Percentiles rank a stretch among this genome's conserved stretches.
Conservation (phyloP, 2,113 vertebrate species). For the Myrmecophaga tridactyla region DNA sequence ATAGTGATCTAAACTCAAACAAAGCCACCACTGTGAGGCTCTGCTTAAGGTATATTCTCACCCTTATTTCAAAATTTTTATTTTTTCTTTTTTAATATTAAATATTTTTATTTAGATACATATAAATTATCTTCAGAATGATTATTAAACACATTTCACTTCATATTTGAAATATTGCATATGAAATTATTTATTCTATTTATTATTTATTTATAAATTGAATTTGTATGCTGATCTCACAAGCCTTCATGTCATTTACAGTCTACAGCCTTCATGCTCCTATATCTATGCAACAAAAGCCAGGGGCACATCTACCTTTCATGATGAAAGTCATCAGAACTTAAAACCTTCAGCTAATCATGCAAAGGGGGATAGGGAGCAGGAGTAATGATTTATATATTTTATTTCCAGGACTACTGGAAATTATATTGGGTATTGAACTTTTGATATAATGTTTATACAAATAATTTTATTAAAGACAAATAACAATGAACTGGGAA, state of each 20-base stretch:
- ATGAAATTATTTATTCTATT: not conserved
- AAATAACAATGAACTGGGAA: too few species aligned
- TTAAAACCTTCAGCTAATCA: not conserved
- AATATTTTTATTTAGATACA: too few species aligned
- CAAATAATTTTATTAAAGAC: not conserved
- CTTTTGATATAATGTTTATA: not conserved
- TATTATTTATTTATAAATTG: not conserved
- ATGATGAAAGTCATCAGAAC: not conserved
- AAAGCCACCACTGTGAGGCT: too few species aligned
- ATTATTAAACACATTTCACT: not conserved
- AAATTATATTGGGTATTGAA: not conserved
- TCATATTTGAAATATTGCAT: not conserved
- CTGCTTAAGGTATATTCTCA: too few species aligned
- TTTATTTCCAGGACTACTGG: not conserved
- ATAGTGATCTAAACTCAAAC: too few species aligned
- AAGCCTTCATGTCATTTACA: not conserved
- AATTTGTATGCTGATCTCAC: not conserved
- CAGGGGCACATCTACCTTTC: not conserved
- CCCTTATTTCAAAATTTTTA: too few species aligned
- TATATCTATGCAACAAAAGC: not conserved
- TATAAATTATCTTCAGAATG: not conserved
- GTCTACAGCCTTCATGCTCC: not conserved
- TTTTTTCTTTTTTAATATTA: too few species aligned
- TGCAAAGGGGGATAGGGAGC: not conserved
- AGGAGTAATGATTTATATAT: not conserved